These are phyloP conservation scores for Polypedilum vanderplanki DNA, from an alignment of 1,140 invertebrate genomes.

Conservation along the genomic window DNA sequence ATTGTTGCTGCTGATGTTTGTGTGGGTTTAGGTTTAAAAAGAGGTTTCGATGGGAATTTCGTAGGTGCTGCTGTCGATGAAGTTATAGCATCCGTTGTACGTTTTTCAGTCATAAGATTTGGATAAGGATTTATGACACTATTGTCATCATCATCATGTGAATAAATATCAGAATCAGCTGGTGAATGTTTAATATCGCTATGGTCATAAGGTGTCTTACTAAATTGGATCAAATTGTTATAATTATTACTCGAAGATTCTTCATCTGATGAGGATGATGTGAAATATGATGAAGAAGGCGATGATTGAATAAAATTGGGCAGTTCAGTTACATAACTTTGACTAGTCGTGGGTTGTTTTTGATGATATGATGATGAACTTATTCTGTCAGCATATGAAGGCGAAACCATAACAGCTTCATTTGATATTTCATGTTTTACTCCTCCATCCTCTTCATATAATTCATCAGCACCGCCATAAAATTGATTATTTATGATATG, in stretches of 20 bases:
- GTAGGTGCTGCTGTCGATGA: constrained; percentile 5
- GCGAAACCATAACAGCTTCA: constrained; percentile 7
- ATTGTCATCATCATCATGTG: background rate
- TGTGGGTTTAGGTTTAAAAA: constrained; percentile 46
- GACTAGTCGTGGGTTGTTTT: background rate
- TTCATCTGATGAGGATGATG: background rate
- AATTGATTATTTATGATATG: constrained; percentile 31
- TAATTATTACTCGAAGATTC: background rate
- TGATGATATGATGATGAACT: background rate
- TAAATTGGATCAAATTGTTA: background rate
- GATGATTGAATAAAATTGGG: constrained; percentile 24
- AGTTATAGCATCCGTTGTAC: background rate
- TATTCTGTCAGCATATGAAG: constrained; percentile 3
- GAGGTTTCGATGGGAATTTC: constrained; percentile 36
- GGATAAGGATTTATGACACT: background rate
- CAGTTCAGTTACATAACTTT: constrained; percentile 23
- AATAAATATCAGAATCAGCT: constrained; percentile 39
- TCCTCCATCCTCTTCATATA: constrained; percentile 31
- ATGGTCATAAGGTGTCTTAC: constrained; percentile 39
- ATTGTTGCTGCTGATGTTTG: constrained; percentile 36
- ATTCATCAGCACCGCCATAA: constrained; percentile 37
- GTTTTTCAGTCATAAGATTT: constrained; percentile 34
- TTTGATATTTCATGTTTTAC: constrained; percentile 33
- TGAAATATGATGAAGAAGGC: background rate
- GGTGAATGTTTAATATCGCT: constrained; percentile 43